Base-by-base conservation (phyloP, 1,140 invertebrate species). In the Zaprionus gabonicus region DNA sequence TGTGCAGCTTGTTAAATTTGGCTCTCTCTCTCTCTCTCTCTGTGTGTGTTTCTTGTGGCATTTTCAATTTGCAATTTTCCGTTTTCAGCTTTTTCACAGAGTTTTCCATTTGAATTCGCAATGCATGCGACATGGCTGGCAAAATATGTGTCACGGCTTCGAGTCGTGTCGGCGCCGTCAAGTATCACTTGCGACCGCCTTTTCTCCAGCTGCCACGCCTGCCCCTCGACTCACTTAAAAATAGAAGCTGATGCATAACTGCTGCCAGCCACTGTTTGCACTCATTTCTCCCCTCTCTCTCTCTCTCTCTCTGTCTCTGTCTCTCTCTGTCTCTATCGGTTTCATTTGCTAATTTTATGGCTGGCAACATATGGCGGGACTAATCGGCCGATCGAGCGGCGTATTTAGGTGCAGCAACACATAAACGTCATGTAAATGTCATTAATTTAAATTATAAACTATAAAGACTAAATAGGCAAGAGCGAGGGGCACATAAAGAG, bases 391-490 rank as follows among this genome's bases (percentile, higher is more conserved):
- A 65, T 51, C 73, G 63, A 60, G 51, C 66, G 41, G 53, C 56
- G 68, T 55, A 56, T 66, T 66, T 69, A 57, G 67, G 76, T 74
- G 71, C 71, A 67, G 78, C 70, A 44, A 68, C 78, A 71, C 75
- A 81, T 76, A 75, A 85, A 80, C 83, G 75, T 90, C 76, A 76
- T 85, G 81, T 88, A 88, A 85, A 85, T 71, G 76, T 76, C 85
- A 90, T 88, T 88, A 90, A 88, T 88, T 88, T 85, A 88, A 88
- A 88, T 88, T 90, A 85, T 82, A 80, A 85, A 85, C 85, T 77
- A 90, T 82, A 88, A 90, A 84, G 69, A 71, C 84, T 71, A 86
- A 80, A 73, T 75, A 69, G 76, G 80, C 71, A 76, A 58, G 25
- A 27, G 10, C 38, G 56, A 51, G 57, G 12, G 17, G 13, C 6